These are phyloP conservation scores for Aphidius colemani DNA, from an alignment of 2,888 invertebrate genomes.

Conservation along the genomic window DNA sequence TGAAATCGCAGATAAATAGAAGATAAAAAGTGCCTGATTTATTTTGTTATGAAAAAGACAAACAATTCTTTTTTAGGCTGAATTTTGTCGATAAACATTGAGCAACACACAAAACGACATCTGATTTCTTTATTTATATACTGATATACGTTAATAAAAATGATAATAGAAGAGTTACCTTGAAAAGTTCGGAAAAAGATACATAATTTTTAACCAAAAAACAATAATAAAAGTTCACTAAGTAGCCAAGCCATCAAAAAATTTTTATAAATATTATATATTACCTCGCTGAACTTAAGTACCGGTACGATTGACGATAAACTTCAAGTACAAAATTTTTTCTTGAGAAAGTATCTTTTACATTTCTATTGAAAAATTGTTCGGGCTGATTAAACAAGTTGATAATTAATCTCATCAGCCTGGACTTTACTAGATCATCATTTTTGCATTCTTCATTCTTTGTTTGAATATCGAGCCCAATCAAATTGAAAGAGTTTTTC, in stretches of 20 bases:
- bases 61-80: too few relatives aligned
- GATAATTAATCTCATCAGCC: conserved; percentile 75
- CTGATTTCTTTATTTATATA: too few relatives aligned
- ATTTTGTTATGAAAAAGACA: too few relatives aligned
- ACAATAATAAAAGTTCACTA: background rate
- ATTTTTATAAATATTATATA: conserved; percentile 1
- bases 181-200: background rate
- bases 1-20: too few relatives aligned
- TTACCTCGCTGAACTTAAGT: conserved; percentile 68
- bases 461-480: conserved; percentile 77
- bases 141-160: background rate
- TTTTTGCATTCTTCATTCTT: conserved; percentile 76
- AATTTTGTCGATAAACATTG: too few relatives aligned
- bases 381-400: conserved; percentile 74
- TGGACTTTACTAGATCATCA: conserved; percentile 82
- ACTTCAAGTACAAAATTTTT: conserved; percentile 73
- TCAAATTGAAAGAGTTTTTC: conserved; percentile 76
- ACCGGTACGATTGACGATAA: conserved; percentile 74
- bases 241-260: background rate
- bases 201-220: background rate
- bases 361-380: conserved; percentile 69
- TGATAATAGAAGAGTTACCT: background rate
- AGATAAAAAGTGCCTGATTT: too few relatives aligned
- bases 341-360: conserved; percentile 72
- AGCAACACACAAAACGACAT: too few relatives aligned